Evolutionary conservation across 2,888 invertebrate species (phyloP).

Genomic region (Ephialtes manifestator): DNA sequence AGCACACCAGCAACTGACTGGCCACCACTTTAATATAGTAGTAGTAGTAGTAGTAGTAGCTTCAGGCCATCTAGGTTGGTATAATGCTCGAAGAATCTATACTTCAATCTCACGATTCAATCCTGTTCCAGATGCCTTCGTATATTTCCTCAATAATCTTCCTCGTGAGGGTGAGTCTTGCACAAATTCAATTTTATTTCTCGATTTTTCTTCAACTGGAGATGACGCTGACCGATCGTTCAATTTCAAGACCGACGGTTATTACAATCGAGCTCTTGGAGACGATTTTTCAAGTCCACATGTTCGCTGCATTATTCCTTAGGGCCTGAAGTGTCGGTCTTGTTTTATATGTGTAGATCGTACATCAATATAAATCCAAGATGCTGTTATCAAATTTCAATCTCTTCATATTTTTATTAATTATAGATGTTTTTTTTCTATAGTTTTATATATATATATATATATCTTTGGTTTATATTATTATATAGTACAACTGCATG

Average conservation of each 20-base stretch:
- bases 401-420: constrained; percentile 14
- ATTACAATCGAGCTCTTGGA: constrained; percentile 8
- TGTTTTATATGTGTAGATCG: background rate
- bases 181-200: constrained; percentile 46
- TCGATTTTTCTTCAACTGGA: constrained; percentile 42
- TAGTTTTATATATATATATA: background rate
- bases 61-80: background rate
- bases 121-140: constrained; percentile 30
- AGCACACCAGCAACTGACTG: background rate
- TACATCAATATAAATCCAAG: constrained; percentile 6
- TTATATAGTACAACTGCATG: background rate
- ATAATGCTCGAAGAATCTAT: constrained; percentile 7
- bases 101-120: constrained; percentile 33
- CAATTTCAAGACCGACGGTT: constrained; percentile 21
- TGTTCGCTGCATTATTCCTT: background rate
- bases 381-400: constrained; percentile 35
- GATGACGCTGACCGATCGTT: constrained; percentile 45
- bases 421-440: background rate
- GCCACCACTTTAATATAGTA: background rate
- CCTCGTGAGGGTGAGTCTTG: background rate
- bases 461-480: constrained; percentile 5
- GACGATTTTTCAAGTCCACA: constrained; percentile 38
- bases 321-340: background rate
- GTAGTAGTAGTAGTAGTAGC: background rate
- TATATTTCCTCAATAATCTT: constrained; percentile 52